Conservation (phyloP, 2,113 vertebrate species). For the Oreotrochilus melanogaster region DNA sequence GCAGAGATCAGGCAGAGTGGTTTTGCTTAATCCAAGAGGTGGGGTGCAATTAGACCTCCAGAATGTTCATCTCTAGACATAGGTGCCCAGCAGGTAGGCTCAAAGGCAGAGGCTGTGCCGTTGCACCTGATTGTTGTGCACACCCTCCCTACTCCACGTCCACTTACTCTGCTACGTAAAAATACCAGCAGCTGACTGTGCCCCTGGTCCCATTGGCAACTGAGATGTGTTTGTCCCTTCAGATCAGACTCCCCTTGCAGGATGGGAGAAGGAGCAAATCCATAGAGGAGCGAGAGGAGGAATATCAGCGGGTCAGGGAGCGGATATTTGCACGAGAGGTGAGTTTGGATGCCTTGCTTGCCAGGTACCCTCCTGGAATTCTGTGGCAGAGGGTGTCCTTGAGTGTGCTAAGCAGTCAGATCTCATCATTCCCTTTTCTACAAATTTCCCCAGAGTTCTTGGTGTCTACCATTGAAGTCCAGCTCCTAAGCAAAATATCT, state of each 20-base stretch:
- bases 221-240: conserved; percentile 81
- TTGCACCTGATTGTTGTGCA: background rate
- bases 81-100: background rate
- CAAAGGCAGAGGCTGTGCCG: background rate
- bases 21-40: no score
- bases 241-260: conserved; percentile 99
- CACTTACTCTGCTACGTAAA: background rate
- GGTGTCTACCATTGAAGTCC: background rate
- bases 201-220: conserved; percentile 17
- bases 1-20: no score
- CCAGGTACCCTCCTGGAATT: background rate
- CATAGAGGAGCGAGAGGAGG: conserved; percentile 97
- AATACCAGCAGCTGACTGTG: conserved; percentile 1
- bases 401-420: background rate
- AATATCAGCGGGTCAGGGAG: conserved; percentile 98
- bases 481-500: background rate
- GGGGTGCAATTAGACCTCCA: no score
- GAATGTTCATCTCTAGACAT: background rate
- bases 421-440: background rate
- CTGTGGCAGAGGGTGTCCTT: background rate
- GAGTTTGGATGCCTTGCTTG: conserved; percentile 61
- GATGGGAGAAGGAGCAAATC: conserved; percentile 98
- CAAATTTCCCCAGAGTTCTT: background rate
- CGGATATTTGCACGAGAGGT: conserved; percentile 99
- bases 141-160: background rate